phyloP scores from a whole-genome alignment of 1,140 invertebrate genomes.

The Medauroidea extradentata region DNA sequence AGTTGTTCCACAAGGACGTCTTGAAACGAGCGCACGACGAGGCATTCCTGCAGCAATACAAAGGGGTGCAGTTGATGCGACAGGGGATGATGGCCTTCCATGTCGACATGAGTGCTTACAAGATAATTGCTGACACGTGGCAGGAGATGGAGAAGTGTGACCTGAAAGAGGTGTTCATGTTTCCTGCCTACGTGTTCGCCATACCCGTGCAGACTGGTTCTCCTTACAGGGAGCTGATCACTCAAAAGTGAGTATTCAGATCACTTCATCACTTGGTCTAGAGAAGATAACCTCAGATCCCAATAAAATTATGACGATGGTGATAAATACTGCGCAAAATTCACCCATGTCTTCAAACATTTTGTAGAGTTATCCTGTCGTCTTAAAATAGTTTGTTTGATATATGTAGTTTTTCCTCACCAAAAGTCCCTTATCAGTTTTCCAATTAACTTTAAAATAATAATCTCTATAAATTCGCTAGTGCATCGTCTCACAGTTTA shows the following conservation, averaged over 20 bases:
- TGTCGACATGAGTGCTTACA: constrained; percentile 43
- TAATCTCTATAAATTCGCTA: too few relatives aligned
- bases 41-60: not conserved
- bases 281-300: too few relatives aligned
- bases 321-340: too few relatives aligned
- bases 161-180: constrained; percentile 55
- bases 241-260: not conserved
- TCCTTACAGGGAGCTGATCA: constrained; percentile 54
- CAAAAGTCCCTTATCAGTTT: too few relatives aligned
- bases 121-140: constrained; percentile 58
- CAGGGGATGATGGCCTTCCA: constrained; percentile 4
- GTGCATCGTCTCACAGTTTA: too few relatives aligned
- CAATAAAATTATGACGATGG: too few relatives aligned
- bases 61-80: not conserved
- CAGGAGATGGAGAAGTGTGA: constrained; percentile 61
- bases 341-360: too few relatives aligned
- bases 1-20: not conserved
- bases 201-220: constrained; percentile 53
- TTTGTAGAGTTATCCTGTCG: too few relatives aligned
- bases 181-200: constrained; percentile 48
- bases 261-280: too few relatives aligned
- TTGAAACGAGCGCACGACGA: not conserved
- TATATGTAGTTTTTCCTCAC: too few relatives aligned
- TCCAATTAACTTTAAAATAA: too few relatives aligned
- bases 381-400: too few relatives aligned